phyloP scores from a whole-genome alignment of 2,797 vertebrate species.

The Gobio occitaniae region DNA sequence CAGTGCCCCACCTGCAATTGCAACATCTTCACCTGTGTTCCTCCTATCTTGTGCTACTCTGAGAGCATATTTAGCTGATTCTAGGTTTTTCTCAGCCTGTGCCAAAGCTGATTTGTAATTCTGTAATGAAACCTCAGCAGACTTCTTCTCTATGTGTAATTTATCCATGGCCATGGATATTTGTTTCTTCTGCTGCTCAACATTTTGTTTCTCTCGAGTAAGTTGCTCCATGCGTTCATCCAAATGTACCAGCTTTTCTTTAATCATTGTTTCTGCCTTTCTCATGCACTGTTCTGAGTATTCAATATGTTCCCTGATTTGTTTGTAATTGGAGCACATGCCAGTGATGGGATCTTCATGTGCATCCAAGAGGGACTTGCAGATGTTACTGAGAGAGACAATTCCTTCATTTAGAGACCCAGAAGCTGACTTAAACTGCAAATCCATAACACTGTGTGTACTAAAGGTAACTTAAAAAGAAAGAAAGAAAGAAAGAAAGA shows the following conservation, averaged over 20 bases:
- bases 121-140: neutral
- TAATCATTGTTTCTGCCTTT: neutral
- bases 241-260: neutral
- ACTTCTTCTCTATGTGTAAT: neutral
- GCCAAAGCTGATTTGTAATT: neutral
- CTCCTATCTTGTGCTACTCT: neutral
- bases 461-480: too few species aligned
- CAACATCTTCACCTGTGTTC: neutral
- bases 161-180: neutral
- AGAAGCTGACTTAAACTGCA: neutral
- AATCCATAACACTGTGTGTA: neutral
- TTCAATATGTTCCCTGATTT: constrained; percentile 40
- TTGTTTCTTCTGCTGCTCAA: constrained; percentile 4
- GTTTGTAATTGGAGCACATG: constrained; percentile 13
- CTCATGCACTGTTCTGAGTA: constrained; percentile 5
- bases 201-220: neutral
- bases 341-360: constrained; percentile 9
- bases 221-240: constrained; percentile 12
- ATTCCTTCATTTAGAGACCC: neutral
- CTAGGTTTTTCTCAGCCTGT: neutral
- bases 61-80: neutral
- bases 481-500: too few species aligned
- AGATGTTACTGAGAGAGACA: constrained; percentile 1
- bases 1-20: neutral
- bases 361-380: neutral